Base-by-base conservation (phyloP, 2,888 invertebrate genomes). In the Eristalinus sepulchralis region DNA sequence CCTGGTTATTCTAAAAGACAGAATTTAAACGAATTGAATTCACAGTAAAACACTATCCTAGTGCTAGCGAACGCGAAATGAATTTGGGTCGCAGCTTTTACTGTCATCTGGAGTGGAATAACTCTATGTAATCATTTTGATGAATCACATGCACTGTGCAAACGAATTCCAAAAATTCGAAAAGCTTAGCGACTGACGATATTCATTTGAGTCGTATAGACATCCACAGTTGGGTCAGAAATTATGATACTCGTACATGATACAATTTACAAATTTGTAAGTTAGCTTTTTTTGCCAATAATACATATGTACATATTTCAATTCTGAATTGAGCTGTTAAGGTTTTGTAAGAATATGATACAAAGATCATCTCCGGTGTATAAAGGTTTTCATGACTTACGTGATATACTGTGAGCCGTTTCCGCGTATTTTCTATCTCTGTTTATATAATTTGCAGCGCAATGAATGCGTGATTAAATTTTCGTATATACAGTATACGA, bases 81-180 rank as follows among this genome's bases (percentile, higher is more conserved):
- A 47, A 47, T 66, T 47, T 10, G 10, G 31, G 27, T 53, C 10
- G 31, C 17, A 66, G 22, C 47, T 39, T 24, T 66, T 66, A 17
- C 10, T 39, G 66, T 31, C 53, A 53, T 17, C 20, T n/a, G 47
- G 6, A 67, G 17, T 53, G 10, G 31, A 31, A 55, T 20, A 34
- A 22, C 20, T 22, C 8, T 33, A 72, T 55, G 67, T 33, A 72
- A 53, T 72, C 62, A 33, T n/a, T 33, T 24, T 22, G 6, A 72
- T 62, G 62, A 47, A 13, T 33, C 60, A 27, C 33, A n/a, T 72
- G 13, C 53, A 72, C 53, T 53, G 13, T 63, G n/a, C 6, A 9
- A 1, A 22, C 22, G 10, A 55, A 47, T 33, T 31, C 4, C 9
- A 4, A 22, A 34, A 68, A 63, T 47, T 33, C 33, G 22, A 53